Evolutionary conservation across 2,113 vertebrate species (phyloP).

Genomic region (Sander vitreus): DNA sequence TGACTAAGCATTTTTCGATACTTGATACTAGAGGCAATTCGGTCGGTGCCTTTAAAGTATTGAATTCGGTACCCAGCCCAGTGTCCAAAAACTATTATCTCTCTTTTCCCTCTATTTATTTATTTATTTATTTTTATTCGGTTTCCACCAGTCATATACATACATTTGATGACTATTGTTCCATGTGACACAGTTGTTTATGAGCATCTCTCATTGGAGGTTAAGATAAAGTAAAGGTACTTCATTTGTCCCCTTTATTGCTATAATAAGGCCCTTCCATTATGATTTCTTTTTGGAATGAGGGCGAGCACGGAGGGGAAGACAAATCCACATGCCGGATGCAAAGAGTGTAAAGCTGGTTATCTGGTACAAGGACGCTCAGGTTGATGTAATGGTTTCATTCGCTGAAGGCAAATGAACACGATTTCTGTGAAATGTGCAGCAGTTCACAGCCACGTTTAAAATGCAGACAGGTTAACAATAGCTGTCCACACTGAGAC

Average conservation of each 20-base stretch:
- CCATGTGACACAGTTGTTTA: not conserved
- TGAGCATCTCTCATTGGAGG: not conserved
- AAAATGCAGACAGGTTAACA: conserved; percentile 45
- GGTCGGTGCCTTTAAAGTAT: too few relatives aligned
- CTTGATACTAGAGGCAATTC: too few relatives aligned
- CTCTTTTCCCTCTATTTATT: too few relatives aligned
- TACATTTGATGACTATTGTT: too few relatives aligned
- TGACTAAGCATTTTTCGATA: too few relatives aligned
- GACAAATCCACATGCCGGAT: conserved; percentile 26
- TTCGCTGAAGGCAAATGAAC: conserved; percentile 40
- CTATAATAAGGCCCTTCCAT: not conserved
- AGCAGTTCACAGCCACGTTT: conserved; percentile 26
- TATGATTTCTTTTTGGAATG: not conserved
- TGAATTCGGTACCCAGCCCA: too few relatives aligned
- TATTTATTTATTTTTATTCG: too few relatives aligned
- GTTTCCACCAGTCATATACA: too few relatives aligned
- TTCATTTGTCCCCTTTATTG: not conserved
- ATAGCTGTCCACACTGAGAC: conserved; percentile 7
- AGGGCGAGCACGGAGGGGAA: not conserved
- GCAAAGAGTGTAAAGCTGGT: conserved; percentile 21
- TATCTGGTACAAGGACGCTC: conserved; percentile 68
- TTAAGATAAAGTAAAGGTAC: not conserved
- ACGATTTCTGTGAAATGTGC: conserved; percentile 47
- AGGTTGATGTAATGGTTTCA: conserved; percentile 35
- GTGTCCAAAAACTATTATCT: too few relatives aligned